Evolutionary conservation across 2,113 vertebrate genomes (phyloP).

Genomic region (Sturnus vulgaris): DNA sequence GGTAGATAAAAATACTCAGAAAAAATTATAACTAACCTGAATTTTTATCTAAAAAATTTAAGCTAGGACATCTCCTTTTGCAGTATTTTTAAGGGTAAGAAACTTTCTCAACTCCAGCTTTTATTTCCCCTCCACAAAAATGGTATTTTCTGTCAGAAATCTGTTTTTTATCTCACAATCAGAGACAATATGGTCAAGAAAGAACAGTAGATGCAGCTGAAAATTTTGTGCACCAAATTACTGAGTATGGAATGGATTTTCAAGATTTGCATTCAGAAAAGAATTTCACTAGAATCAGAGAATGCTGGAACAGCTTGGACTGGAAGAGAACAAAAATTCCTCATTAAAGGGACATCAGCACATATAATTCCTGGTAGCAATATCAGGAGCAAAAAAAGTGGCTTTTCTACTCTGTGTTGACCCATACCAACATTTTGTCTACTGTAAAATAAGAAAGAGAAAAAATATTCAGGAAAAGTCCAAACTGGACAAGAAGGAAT

Average conservation of each 20-base stretch:
- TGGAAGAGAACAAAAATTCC: neutral
- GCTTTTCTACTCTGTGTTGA: neutral
- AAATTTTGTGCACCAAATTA: neutral
- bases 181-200: neutral
- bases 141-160: neutral
- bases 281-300: neutral
- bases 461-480: neutral
- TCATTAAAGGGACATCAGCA: neutral
- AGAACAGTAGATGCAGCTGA: neutral
- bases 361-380: neutral
- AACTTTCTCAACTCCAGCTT: neutral
- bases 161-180: neutral
- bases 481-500: neutral
- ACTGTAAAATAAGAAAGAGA: neutral
- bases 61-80: neutral
- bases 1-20: slow-evolving; percentile 60
- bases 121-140: neutral
- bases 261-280: neutral
- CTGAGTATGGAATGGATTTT: neutral
- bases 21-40: slow-evolving; percentile 60
- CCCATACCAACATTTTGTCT: neutral
- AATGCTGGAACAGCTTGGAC: neutral
- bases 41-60: slow-evolving; percentile 41
- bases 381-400: neutral
- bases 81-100: neutral